Evolutionary conservation across 2,797 vertebrate species (phyloP).

Genomic region (Rhincodon typus): DNA sequence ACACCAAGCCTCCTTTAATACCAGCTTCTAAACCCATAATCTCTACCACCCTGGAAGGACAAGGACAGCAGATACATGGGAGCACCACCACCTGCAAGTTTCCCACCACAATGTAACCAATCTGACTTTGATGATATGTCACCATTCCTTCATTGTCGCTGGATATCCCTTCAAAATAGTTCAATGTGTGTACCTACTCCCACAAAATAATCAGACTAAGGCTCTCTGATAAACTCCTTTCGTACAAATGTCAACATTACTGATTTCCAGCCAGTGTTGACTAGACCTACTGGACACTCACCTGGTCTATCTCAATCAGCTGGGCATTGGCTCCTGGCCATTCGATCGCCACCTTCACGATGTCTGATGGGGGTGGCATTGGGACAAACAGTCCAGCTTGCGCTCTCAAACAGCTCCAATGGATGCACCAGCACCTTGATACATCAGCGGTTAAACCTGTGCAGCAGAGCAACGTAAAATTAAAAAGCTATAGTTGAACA

Average conservation of each 20-base stretch:
- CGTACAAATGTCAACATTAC: neutral
- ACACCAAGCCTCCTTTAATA: neutral
- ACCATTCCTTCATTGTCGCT: too few relatives aligned
- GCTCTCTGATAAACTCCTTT: neutral
- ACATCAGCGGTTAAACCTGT: neutral
- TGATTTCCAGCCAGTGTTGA: neutral
- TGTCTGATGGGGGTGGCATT: slow-evolving; percentile 84
- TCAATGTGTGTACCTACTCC: too few relatives aligned
- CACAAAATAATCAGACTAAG: neutral
- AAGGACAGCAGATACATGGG: neutral
- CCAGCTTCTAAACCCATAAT: too few relatives aligned
- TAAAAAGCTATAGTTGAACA: neutral
- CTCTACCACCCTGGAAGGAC: too few relatives aligned
- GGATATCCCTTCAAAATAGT: neutral
- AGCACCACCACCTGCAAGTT: neutral
- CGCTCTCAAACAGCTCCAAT: neutral
- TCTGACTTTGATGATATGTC: neutral
- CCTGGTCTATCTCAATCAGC: slow-evolving; percentile 97
- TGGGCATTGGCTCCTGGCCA: slow-evolving; percentile 97
- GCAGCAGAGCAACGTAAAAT: neutral
- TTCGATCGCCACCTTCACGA: slow-evolving; percentile 96
- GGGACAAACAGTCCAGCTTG: neutral
- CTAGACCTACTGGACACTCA: slow-evolving; percentile 45
- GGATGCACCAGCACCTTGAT: neutral
- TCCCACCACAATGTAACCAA: too few relatives aligned